Base-by-base conservation (phyloP, 92 coral and sea anemone genomes). In the Epizoanthus rinbou region DNA sequence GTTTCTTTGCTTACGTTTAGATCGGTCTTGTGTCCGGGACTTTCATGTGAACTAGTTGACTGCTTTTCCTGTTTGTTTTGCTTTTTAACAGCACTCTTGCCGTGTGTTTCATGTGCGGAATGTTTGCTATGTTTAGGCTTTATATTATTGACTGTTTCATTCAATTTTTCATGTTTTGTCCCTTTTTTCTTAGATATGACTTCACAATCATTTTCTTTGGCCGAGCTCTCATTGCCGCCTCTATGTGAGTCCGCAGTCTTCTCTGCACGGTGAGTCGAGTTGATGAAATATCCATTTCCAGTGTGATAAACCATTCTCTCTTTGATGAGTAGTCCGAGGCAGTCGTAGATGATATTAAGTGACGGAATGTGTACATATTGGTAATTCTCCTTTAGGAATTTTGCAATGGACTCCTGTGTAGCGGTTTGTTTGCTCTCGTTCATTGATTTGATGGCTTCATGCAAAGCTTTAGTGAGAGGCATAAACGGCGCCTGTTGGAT, bases 401-500 rank as follows among this genome's bases (percentile, higher is more conserved):
- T 91, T 10, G 84, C 88, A 24, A 93, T 93, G 31, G 95, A 82
- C 69, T 94, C 89, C 52, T 90, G 91, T 4, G 94, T 91, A 8
- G 97, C 93, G 0, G 90, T 76, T 8, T 90, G 71, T 39, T 88
- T 85, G 81, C 86, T 92, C 72, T 81, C 87, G 76, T 97, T 97
- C 33, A 97, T 86, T 4, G 97, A 88, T 8, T 90, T 79, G 62
- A 97, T 92, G 15, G 98, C 93, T 80, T 92, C 98, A 76, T 88
- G 72, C 31, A 97, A 76, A 10, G 99, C 94, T 66, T 89, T 93
- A 3, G 94, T 92, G 35, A 97, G 87, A 7, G 99, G 98, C 22
- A 97, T 81, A 39, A 97, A 97, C 0, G 98, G 99, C 14, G 99
- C 94, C 67, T 97, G 98, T 13, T 87, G 93, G 6, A 97, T 88